Conservation (phyloP, 2,797 vertebrate species). For the Prunella strophiata region DNA sequence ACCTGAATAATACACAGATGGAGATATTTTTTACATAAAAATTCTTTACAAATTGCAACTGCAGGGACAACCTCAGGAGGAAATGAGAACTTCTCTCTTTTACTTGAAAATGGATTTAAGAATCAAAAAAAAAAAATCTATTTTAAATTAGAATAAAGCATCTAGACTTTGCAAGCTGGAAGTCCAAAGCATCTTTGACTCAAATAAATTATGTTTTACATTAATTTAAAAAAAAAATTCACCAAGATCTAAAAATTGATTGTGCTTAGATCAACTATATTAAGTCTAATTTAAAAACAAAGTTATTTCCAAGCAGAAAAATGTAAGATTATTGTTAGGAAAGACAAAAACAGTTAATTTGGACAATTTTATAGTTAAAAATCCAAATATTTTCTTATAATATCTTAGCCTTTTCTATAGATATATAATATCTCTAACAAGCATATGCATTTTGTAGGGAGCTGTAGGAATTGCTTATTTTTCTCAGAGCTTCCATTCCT, state of each 20-base stretch:
- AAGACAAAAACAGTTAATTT: not conserved
- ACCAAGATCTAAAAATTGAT: not conserved
- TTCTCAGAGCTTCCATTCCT: not conserved
- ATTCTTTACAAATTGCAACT: not conserved
- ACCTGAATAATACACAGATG: not conserved
- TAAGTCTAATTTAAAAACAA: not conserved
- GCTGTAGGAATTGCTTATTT: not conserved
- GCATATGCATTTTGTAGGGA: not conserved
- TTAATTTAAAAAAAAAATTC: not conserved
- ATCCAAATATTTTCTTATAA: not conserved
- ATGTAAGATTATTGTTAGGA: not conserved
- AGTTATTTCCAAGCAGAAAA: not conserved
- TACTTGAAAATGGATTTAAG: not conserved
- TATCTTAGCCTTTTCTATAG: not conserved
- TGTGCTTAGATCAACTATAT: not conserved
- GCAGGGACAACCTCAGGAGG: not conserved
- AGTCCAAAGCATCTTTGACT: not conserved
- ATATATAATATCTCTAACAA: not conserved
- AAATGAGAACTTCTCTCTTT: not conserved
- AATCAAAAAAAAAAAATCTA: not conserved
- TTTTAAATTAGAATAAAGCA: not conserved
- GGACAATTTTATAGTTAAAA: not conserved
- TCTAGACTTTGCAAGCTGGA: not conserved
- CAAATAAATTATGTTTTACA: not conserved
- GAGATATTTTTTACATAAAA: not conserved